Evolutionary conservation across 1,140 invertebrate genomes (phyloP).

Genomic region (Drosophila setifemur): DNA sequence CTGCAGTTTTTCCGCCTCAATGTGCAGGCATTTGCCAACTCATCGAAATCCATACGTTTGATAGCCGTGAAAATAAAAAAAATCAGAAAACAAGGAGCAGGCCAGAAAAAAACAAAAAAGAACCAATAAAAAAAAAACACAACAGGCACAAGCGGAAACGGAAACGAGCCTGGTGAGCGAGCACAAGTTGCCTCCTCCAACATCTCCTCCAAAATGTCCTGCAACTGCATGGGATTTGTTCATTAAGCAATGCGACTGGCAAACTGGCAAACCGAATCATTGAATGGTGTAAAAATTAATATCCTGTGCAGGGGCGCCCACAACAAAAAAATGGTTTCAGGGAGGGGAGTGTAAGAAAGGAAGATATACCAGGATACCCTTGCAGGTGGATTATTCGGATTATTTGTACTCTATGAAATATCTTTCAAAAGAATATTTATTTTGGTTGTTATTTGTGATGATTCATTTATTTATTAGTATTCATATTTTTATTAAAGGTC

Average conservation of each 20-base stretch:
- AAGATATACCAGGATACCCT: slow-evolving; percentile 5
- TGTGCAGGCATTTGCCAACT: slow-evolving; percentile 60
- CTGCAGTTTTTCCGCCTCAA: slow-evolving; percentile 74
- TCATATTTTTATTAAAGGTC: too few relatives aligned
- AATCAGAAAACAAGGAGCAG: neutral
- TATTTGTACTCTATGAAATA: too few relatives aligned
- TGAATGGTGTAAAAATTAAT: slow-evolving; percentile 83
- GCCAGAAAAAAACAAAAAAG: neutral
- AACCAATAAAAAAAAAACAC: slow-evolving; percentile 6
- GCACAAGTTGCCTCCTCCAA: slow-evolving; percentile 23
- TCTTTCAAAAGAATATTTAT: too few relatives aligned
- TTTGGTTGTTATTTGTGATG: too few relatives aligned
- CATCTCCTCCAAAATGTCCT: neutral
- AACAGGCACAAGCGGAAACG: slow-evolving; percentile 45
- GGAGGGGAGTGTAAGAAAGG: too few relatives aligned
- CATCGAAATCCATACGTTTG: slow-evolving; percentile 49
- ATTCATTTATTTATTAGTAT: too few relatives aligned
- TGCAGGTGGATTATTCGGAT: too few relatives aligned
- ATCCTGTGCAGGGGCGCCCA: slow-evolving; percentile 58
- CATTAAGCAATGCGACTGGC: slow-evolving; percentile 63
- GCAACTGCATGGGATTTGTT: slow-evolving; percentile 37
- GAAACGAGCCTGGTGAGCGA: slow-evolving; percentile 42
- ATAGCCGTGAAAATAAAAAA: too few relatives aligned
- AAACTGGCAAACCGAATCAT: slow-evolving; percentile 74
- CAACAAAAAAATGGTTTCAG: neutral